These are phyloP conservation scores for Orthosia gracilis DNA, from an alignment of 2,888 invertebrate genomes.

Conservation along the genomic window DNA sequence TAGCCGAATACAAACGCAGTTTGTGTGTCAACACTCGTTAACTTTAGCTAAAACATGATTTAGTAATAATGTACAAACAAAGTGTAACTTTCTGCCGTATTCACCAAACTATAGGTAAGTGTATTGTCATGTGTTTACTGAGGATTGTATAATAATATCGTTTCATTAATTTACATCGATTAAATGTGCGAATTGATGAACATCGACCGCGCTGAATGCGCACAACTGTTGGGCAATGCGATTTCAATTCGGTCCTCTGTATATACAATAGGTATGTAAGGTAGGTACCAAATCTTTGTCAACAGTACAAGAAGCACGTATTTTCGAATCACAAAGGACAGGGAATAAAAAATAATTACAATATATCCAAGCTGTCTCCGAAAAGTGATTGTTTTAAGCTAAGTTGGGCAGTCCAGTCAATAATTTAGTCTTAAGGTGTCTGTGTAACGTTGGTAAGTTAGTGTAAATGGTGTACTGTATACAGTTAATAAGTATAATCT, in stretches of 20 bases:
- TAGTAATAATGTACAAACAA: slow-evolving; percentile 79
- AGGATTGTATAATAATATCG: slow-evolving; percentile 84
- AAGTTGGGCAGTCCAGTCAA: slow-evolving; percentile 16
- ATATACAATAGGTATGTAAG: slow-evolving; percentile 43
- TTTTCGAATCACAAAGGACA: slow-evolving; percentile 27
- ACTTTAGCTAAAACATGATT: slow-evolving; percentile 80
- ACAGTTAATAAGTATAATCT: slow-evolving; percentile 35
- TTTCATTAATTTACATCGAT: slow-evolving; percentile 76
- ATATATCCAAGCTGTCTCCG: slow-evolving; percentile 49
- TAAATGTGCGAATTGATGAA: slow-evolving; percentile 57
- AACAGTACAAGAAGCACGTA: slow-evolving; percentile 50
- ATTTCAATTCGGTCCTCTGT: slow-evolving; percentile 32
- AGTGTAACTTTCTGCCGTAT: slow-evolving; percentile 89
- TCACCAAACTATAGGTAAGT: slow-evolving; percentile 89
- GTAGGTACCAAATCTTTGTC: slow-evolving; percentile 47
- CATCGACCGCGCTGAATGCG: slow-evolving; percentile 35
- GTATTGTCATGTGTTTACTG: slow-evolving; percentile 89
- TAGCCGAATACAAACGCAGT: slow-evolving; percentile 77
- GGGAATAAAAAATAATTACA: slow-evolving; percentile 25
- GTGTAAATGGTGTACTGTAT: slow-evolving; percentile 53
- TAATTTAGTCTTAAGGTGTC: slow-evolving; percentile 40
- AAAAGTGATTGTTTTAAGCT: slow-evolving; percentile 35
- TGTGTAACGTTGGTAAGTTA: slow-evolving; percentile 44
- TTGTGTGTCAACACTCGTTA: slow-evolving; percentile 80
- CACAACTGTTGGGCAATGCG: slow-evolving; percentile 20